Percentiles rank a stretch among this genome's conserved stretches.
These are phyloP conservation scores for Thunnus thynnus DNA, from an alignment of 2,113 vertebrate genomes.

Conservation along the genomic window DNA sequence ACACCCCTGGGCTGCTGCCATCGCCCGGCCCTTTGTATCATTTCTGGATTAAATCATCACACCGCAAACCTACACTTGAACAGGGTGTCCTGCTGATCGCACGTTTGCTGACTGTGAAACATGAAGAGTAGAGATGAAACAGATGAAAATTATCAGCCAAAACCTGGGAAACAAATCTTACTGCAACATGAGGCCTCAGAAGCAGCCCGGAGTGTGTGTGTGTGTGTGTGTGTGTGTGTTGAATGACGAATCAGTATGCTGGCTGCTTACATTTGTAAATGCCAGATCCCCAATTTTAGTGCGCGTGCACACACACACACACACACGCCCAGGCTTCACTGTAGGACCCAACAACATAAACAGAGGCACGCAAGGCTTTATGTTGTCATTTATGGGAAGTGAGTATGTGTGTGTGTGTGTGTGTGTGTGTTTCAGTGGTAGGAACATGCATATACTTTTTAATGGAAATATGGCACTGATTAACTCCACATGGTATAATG, in stretches of 20 bases:
- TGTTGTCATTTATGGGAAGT: slow-evolving; percentile 22
- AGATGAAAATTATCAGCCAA: background rate
- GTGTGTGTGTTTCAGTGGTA: slow-evolving; percentile 10
- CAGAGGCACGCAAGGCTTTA: slow-evolving; percentile 32
- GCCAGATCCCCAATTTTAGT: slow-evolving; percentile 25
- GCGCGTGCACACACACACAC: background rate
- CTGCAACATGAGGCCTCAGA: slow-evolving; percentile 26
- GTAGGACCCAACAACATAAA: slow-evolving; percentile 27
- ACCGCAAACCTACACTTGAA: background rate
- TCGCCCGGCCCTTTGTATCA: no score
- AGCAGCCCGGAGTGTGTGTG: background rate
- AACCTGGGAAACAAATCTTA: slow-evolving; percentile 8
- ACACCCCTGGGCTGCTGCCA: background rate
- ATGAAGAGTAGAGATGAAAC: background rate
- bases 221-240: background rate
- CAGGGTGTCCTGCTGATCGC: slow-evolving; percentile 6
- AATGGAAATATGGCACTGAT: slow-evolving; percentile 60
- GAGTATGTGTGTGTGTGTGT: slow-evolving; percentile 4
- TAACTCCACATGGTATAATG: slow-evolving; percentile 55
- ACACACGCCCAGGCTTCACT: background rate
- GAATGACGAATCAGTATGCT: background rate
- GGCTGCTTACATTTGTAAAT: slow-evolving; percentile 24
- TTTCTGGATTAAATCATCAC: background rate
- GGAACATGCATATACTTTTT: slow-evolving; percentile 23
- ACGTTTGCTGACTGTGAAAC: background rate